A percentile compares a stretch with the other conserved stretches of the same genome.
phyloP scores from a whole-genome alignment of 2,113 vertebrate genomes.

The Ibidorhyncha struthersii region DNA sequence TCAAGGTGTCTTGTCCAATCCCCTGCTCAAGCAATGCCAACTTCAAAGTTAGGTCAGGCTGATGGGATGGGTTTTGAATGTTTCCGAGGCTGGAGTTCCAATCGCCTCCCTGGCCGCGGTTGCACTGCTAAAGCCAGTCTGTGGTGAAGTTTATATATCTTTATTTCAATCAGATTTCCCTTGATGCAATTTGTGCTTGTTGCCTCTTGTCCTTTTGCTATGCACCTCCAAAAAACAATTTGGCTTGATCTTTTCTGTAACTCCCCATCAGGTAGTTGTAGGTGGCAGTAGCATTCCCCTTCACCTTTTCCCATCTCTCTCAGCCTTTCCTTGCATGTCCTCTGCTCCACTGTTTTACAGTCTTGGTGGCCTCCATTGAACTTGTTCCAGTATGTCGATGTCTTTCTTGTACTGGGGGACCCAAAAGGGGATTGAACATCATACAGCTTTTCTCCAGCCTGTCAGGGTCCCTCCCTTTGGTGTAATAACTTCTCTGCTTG shows the following conservation, averaged over 20 bases:
- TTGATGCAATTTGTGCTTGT: neutral
- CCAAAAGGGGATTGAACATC: neutral
- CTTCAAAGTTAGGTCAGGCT: neutral
- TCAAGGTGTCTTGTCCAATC: neutral
- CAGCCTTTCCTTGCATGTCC: neutral
- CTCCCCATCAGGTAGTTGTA: neutral
- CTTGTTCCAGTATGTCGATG: neutral
- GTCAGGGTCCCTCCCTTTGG: neutral
- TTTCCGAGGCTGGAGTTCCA: neutral
- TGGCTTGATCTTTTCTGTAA: neutral
- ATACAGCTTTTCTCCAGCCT: neutral
- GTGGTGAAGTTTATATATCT: neutral
- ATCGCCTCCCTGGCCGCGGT: neutral
- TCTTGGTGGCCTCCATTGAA: neutral
- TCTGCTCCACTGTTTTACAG: fast-evolving
- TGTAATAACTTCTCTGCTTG: neutral
- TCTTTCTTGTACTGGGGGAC: neutral
- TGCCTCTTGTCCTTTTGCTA: neutral
- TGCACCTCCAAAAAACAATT: neutral
- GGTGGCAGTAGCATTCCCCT: neutral
- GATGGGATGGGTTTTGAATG: neutral
- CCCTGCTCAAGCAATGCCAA: neutral
- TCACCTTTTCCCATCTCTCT: neutral
- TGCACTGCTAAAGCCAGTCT: neutral
- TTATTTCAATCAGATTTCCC: neutral